Evolutionary conservation across 2,113 vertebrate species (phyloP).

Genomic region (Anolis sagrei): DNA sequence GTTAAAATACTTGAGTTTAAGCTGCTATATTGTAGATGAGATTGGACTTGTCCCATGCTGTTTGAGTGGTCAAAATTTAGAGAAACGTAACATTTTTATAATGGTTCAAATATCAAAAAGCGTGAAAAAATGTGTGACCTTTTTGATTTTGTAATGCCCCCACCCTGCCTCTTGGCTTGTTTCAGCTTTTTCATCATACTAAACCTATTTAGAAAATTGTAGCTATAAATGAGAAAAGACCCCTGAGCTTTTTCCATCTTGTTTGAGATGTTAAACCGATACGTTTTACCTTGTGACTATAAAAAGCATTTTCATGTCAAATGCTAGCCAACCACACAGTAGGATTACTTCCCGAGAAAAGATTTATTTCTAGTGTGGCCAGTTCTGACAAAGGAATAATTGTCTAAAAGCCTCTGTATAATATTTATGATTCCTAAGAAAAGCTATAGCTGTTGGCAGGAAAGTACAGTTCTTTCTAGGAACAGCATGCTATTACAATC

Average conservation of each 20-base stretch:
- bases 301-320: slow-evolving; percentile 32
- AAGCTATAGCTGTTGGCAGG: slow-evolving; percentile 76
- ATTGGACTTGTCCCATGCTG: not conserved
- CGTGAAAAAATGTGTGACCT: slow-evolving; percentile 28
- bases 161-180: not conserved
- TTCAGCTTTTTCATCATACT: slow-evolving; percentile 4
- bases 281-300: slow-evolving; percentile 37
- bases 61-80: not conserved
- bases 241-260: not conserved
- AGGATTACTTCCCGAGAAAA: slow-evolving; percentile 41
- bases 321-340: slow-evolving; percentile 42
- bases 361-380: slow-evolving; percentile 38
- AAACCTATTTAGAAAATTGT: not conserved
- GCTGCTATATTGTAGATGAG: not conserved
- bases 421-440: slow-evolving; percentile 73
- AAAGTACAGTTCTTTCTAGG: slow-evolving; percentile 78
- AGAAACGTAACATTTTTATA: not conserved
- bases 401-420: slow-evolving; percentile 67
- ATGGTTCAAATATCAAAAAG: slow-evolving; percentile 15
- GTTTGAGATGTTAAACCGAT: not conserved
- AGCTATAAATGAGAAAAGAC: not conserved
- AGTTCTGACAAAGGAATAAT: slow-evolving; percentile 61
- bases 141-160: slow-evolving; percentile 14
- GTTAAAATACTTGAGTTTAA: not conserved
- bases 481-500: slow-evolving; percentile 64